Conservation (phyloP, 2,113 vertebrate genomes). For the Pithys albifrons region DNA sequence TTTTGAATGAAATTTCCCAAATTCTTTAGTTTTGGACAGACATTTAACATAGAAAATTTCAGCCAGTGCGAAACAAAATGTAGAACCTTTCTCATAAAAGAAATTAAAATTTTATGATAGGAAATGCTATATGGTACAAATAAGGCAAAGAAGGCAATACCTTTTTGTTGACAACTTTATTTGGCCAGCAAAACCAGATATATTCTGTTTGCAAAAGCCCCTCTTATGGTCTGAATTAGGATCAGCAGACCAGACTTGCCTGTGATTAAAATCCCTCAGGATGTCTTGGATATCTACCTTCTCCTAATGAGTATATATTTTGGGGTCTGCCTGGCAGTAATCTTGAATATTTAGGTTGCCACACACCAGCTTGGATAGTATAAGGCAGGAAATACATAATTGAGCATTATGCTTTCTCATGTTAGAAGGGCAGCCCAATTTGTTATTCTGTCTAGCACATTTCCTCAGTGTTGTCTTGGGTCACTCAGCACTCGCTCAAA, state of each 20-base stretch:
- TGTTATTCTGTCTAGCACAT: neutral
- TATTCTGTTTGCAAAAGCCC: neutral
- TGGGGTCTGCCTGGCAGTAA: slow-evolving; percentile 10
- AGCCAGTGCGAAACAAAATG: neutral
- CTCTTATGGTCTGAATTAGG: neutral
- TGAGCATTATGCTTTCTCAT: neutral
- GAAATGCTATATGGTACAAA: neutral
- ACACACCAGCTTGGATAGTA: neutral
- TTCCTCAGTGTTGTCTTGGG: neutral
- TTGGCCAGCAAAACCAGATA: neutral
- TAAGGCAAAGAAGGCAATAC: neutral
- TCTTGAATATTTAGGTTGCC: neutral
- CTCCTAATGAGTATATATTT: neutral
- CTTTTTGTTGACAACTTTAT: neutral
- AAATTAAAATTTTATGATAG: neutral
- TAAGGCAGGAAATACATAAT: neutral
- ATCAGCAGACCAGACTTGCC: neutral
- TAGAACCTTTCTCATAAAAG: neutral
- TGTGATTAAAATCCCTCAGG: slow-evolving; percentile 8
- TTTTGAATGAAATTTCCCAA: neutral
- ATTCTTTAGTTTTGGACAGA: neutral
- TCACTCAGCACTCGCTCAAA: neutral
- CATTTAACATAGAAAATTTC: neutral
- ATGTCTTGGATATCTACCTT: neutral
- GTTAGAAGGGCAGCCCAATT: neutral